Base-by-base conservation (phyloP, 2,113 vertebrate species). In the Nerophis ophidion region DNA sequence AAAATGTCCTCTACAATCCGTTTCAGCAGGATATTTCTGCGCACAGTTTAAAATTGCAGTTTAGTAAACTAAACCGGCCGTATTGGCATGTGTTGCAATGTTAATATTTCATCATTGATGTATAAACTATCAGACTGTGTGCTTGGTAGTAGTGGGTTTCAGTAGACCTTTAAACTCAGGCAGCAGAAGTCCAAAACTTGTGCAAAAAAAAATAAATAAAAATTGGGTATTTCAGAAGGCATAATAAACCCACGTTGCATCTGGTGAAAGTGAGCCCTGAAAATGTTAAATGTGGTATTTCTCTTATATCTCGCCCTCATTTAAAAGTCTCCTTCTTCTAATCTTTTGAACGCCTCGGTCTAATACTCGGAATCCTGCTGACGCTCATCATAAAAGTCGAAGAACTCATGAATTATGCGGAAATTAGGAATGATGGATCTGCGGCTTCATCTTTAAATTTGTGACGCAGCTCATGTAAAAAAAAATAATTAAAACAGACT, bases 321-420 rank as follows among this genome's bases (percentile, higher is more conserved):
- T 56, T 42, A 56, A 56, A 26, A 56, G 40, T 56, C 53, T 40
- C 36, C 36, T 56, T 42, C 36, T 11, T 19, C 54, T 56, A 42
- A 56, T 56, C 54, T 56, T 56, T 42, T 42, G 54, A 56, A 42
- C 54, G 42, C 16, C 54, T 19, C 36, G 42, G 16, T 56, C 36
- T 40, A 10, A 56, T 40, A 17, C 36, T 56, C 34, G n/a, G 34
- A 54, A 54, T 55, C 38, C 10, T 55, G 54, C 54, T 56, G 54
- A 56, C 16, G 10, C 36, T 56, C 36, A 19, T 56, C 36, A 19
- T 42, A 42, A 56, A 56, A 1, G n/a, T 40, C n/a, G 42, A 56
- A 56, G 54, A 56, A 19, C 38, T 56, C 7, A 56, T 56, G 40
- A 16, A 56, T 56, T 56, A 42, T 42, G 54, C 54, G 40, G n/a